Conservation (phyloP, 2,888 invertebrate species). For the Cerastis leucographa region DNA sequence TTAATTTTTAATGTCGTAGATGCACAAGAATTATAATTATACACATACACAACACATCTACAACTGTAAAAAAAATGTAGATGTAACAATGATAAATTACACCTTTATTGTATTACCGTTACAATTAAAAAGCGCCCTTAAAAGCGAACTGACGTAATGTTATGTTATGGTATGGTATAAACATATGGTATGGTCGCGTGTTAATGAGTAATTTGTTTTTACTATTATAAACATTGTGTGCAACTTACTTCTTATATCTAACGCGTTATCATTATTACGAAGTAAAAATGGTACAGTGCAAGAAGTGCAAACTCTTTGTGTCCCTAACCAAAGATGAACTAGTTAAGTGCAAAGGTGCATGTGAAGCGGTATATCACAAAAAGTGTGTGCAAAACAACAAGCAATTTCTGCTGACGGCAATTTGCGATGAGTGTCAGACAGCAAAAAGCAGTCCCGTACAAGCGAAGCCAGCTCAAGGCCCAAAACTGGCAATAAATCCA, state of each 20-base stretch:
- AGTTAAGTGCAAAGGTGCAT: not conserved
- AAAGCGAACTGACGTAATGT: too few species aligned
- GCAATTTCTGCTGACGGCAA: not conserved
- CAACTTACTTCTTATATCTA: not conserved
- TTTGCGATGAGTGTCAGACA: not conserved
- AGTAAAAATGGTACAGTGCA: slow-evolving; percentile 3
- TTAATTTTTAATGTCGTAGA: too few species aligned
- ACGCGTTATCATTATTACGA: not conserved
- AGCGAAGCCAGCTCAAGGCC: not conserved
- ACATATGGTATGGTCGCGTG: too few species aligned
- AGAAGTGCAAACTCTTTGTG: slow-evolving; percentile 7
- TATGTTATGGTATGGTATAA: too few species aligned
- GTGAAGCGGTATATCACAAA: slow-evolving; percentile 5
- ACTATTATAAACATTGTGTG: too few species aligned
- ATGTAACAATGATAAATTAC: too few species aligned
- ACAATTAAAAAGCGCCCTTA: too few species aligned
- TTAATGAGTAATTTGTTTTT: too few species aligned
- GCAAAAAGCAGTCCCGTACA: not conserved
- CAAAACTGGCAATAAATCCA: not conserved
- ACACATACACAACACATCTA: too few species aligned
- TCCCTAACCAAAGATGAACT: slow-evolving; percentile 2
- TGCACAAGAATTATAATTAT: too few species aligned
- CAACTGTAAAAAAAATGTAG: too few species aligned
- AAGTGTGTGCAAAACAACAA: slow-evolving; percentile 1
- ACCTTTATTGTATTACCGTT: too few species aligned